Conservation (phyloP, 1,140 invertebrate species). For the Aphelinus certus region DNA sequence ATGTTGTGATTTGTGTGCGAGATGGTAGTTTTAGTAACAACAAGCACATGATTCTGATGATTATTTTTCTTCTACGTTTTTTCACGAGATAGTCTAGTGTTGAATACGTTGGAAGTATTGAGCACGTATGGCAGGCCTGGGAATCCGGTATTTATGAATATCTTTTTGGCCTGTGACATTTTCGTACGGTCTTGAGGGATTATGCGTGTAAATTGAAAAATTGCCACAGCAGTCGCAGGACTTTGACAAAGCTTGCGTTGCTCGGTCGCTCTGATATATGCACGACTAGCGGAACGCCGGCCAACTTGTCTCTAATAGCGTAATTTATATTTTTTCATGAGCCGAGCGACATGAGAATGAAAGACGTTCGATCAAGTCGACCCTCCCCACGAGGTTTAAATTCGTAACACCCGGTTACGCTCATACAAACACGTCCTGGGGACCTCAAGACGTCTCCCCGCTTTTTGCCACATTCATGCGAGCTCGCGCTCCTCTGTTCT, state of each 20-base stretch:
- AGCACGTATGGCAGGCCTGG: too few species aligned
- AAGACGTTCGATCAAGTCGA: not conserved
- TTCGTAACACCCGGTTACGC: not conserved
- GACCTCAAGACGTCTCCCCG: too few species aligned
- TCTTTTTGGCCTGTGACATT: too few species aligned
- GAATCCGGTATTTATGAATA: too few species aligned
- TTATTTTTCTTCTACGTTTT: too few species aligned
- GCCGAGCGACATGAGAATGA: constrained; percentile 43
- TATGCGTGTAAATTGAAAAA: constrained; percentile 32
- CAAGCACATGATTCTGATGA: too few species aligned
- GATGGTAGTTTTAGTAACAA: too few species aligned
- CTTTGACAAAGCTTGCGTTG: constrained; percentile 43
- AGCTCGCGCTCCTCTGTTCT: not conserved
- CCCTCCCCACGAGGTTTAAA: not conserved
- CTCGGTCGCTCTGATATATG: constrained; percentile 33
- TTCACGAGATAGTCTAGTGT: too few species aligned
- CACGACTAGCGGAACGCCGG: constrained; percentile 33
- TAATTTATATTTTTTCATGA: constrained; percentile 47
- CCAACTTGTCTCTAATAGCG: constrained; percentile 43
- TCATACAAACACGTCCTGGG: too few species aligned
- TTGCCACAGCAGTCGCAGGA: constrained; percentile 29
- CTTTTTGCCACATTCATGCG: not conserved
- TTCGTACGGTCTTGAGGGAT: too few species aligned
- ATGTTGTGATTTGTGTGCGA: too few species aligned
- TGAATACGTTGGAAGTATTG: too few species aligned